Evolutionary conservation across 2,797 vertebrate genomes (phyloP), one percentile per base, ranked within the genome.

Genomic region (Pangasius mekongensis): DNA sequence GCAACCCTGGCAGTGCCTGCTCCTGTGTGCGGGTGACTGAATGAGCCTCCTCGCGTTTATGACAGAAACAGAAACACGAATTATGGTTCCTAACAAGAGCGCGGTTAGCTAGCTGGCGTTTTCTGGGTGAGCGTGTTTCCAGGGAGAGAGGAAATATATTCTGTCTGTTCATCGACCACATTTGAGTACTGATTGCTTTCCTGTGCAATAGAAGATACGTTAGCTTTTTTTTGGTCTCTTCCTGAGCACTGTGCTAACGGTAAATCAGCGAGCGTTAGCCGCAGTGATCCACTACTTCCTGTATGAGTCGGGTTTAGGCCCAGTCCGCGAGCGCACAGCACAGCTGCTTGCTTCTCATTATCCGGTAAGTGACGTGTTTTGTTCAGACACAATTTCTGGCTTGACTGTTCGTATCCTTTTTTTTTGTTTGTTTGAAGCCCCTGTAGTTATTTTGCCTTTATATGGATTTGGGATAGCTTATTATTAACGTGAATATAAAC

Each of bases 281-380:
- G 33, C 77, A 62, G 13, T 22, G 43, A 76, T 52, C 24, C 74
- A 86, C 88, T 89, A 86, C 88, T 89, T 89, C 88, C 88, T 87
- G 88, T 87, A 71, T 52, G 27, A 39, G 22, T 62, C 64, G 52
- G 49, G 33, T 58, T 36, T 58, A 86, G 88, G 88, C 88, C 88
- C 74, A 54, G 60, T 64, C 36, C 4, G 39, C 33, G 30, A 52
- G 14, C 3, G 36, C 66, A 36, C 33, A 33, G 54, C 88, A 18
- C 74, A 60, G 9, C 47, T 77, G 8, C 20, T 27, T 5, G n/a
- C 16, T 77, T 16, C 27, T 52, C 4, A 11, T 49, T 86, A 56
- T 82, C 87, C 49, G 88, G 88, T 86, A 87, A 62, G 84, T 83
- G 39, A 85, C 30, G 33, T 58, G n/a, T 43, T 84, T 66, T 13